Conservation (phyloP, 2,797 vertebrate genomes). For the Mormyrops boulengeri region DNA sequence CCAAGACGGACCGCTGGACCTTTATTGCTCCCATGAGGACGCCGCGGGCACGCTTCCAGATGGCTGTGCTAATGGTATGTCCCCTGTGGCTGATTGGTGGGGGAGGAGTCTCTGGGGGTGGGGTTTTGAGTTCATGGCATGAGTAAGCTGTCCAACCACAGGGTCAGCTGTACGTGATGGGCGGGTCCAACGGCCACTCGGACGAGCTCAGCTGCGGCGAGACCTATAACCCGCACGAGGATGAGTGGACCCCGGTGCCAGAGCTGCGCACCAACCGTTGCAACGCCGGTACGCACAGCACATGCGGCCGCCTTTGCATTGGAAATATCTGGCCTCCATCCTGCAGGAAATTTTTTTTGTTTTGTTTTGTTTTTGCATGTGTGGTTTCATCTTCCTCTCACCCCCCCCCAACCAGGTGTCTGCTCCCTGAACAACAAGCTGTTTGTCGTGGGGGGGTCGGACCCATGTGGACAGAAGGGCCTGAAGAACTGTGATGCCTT, state of each 20-base stretch:
- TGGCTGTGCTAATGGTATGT: conserved; percentile 91
- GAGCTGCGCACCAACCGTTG: conserved; percentile 95
- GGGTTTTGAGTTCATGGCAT: background rate
- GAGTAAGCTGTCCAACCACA: background rate
- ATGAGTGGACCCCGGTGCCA: conserved; percentile 88
- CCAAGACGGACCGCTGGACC: conserved; percentile 79
- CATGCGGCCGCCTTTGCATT: background rate
- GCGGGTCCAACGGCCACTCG: conserved; percentile 93
- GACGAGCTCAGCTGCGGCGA: conserved; percentile 96
- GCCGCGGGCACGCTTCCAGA: conserved; percentile 94
- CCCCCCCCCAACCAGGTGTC: conserved; percentile 65
- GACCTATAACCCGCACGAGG: conserved; percentile 76
- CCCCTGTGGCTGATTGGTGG: background rate
- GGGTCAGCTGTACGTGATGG: conserved; percentile 89
- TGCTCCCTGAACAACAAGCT: conserved; percentile 88
- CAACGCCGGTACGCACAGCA: conserved; percentile 77
- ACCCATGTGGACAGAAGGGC: conserved; percentile 96
- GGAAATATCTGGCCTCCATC: background rate
- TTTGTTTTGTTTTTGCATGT: background rate
- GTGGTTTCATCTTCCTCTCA: background rate
- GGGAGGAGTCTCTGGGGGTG: background rate
- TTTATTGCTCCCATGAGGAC: conserved; percentile 95
- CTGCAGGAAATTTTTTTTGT: background rate
- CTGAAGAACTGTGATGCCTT: conserved; percentile 97
- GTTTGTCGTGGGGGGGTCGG: conserved; percentile 91